Evolutionary conservation across 1,140 invertebrate species (phyloP).

Genomic region (Pygmarrhopalites habei): DNA sequence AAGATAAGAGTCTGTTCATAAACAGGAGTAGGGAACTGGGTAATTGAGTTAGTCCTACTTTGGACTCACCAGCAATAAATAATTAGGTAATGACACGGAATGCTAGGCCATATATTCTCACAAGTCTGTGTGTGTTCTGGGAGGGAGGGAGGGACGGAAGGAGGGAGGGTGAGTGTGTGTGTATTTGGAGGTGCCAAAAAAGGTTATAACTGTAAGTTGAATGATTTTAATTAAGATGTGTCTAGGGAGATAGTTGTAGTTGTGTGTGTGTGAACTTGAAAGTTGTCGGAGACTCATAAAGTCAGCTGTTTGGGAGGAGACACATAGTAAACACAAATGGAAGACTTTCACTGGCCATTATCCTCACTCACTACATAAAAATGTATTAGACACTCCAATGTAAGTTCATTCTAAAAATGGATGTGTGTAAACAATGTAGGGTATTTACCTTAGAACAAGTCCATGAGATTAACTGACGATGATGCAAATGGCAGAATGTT

Average conservation of each 20-base stretch:
- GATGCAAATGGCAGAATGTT: conserved; percentile 29
- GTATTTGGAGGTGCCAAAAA: too few relatives aligned
- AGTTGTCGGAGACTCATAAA: too few relatives aligned
- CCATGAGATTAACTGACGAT: conserved; percentile 37
- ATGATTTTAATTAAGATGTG: conserved; percentile 5
- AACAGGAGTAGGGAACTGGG: not conserved
- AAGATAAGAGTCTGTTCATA: not conserved
- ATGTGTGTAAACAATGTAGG: not conserved
- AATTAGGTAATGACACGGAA: not conserved
- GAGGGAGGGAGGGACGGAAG: not conserved
- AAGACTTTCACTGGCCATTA: too few relatives aligned
- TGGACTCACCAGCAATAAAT: conserved; percentile 5
- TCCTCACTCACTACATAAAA: too few relatives aligned
- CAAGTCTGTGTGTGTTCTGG: too few relatives aligned
- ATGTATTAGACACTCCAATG: too few relatives aligned
- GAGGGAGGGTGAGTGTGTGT: not conserved
- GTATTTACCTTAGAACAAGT: conserved; percentile 35
- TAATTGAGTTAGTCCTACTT: not conserved
- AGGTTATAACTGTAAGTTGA: too few relatives aligned
- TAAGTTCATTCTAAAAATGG: too few relatives aligned
- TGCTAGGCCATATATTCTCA: too few relatives aligned
- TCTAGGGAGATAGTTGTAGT: not conserved
- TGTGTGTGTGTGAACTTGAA: not conserved
- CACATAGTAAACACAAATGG: too few relatives aligned
- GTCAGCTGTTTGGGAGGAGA: too few relatives aligned